Conservation (phyloP, 2,797 vertebrate species). For the Leptoclinus maculatus region DNA sequence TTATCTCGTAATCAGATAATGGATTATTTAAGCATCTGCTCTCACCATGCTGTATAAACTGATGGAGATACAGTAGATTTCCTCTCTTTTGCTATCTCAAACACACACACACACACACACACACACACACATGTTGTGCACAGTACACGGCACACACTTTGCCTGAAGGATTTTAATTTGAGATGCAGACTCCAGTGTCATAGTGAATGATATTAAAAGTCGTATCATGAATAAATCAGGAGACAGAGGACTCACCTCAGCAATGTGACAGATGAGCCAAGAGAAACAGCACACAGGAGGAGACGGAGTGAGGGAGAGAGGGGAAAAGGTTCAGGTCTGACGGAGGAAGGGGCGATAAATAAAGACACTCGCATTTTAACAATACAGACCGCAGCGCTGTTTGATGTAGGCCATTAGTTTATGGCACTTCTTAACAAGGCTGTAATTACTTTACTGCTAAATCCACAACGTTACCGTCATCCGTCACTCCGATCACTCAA, state of each 20-base stretch:
- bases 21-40: constrained; percentile 70
- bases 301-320: constrained; percentile 41
- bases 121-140: constrained; percentile 33
- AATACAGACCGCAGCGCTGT: constrained; percentile 37
- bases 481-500: constrained; percentile 42
- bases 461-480: constrained; percentile 34
- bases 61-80: constrained; percentile 53
- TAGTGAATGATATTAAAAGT: constrained; percentile 87
- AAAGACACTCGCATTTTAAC: constrained; percentile 56
- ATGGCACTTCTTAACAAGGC: constrained; percentile 48
- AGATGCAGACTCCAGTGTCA: constrained; percentile 84
- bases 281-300: constrained; percentile 65
- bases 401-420: constrained; percentile 57
- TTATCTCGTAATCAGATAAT: constrained; percentile 61
- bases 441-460: constrained; percentile 59
- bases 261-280: constrained; percentile 78
- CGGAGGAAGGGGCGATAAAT: constrained; percentile 54
- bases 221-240: constrained; percentile 86
- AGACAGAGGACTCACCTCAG: constrained; percentile 82
- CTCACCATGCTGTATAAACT: constrained; percentile 37
- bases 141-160: constrained; percentile 62
- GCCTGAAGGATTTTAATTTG: constrained; percentile 85
- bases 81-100: constrained; percentile 26
- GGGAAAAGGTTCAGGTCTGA: constrained; percentile 34
- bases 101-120: constrained; percentile 36